Evolutionary conservation across 1,140 invertebrate genomes (phyloP).

Genomic region (Trichonephila clavipes): DNA sequence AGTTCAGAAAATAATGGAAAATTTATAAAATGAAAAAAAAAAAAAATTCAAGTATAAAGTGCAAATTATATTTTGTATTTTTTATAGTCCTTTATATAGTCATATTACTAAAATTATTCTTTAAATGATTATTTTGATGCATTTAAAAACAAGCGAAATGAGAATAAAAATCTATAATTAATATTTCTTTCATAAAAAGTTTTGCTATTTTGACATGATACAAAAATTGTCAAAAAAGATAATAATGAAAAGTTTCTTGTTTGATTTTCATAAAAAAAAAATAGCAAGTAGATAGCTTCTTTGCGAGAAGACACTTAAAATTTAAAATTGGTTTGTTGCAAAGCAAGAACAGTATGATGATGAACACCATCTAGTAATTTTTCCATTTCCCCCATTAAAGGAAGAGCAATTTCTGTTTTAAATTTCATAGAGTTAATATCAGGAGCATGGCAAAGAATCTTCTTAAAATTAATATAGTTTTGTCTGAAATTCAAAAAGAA

Average conservation of each 20-base stretch:
- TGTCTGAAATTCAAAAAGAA: conserved; percentile 30
- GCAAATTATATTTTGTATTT: no score
- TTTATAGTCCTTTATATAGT: background rate
- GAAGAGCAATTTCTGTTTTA: conserved; percentile 5
- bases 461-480: conserved; percentile 30
- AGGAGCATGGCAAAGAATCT: background rate
- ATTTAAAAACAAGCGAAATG: no score
- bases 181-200: no score
- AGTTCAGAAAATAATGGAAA: background rate
- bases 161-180: no score
- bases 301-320: background rate
- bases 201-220: no score
- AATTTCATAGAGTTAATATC: background rate
- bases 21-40: background rate
- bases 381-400: conserved; percentile 33
- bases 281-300: no score
- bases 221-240: no score
- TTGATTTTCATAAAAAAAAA: no score
- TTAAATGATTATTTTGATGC: no score
- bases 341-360: conserved; percentile 37
- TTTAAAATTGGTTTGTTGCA: conserved; percentile 49
- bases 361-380: conserved; percentile 42
- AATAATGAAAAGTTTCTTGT: no score
- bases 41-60: no score
- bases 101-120: background rate